Evolutionary conservation across 1,140 invertebrate genomes (phyloP).

Genomic region (Diorhabda elongata): DNA sequence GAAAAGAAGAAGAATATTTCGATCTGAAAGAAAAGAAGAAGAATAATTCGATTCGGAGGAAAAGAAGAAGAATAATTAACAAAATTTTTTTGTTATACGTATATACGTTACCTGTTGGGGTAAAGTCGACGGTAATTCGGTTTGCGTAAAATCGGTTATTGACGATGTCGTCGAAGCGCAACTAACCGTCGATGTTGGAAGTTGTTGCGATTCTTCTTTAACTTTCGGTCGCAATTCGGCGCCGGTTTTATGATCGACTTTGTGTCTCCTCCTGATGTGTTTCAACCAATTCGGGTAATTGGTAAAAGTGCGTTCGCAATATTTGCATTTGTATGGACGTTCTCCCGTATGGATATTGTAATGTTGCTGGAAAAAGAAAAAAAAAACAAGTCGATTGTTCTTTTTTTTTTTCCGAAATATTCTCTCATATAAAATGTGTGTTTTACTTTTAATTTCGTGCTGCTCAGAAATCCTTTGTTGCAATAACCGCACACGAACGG

Average conservation of each 20-base stretch:
- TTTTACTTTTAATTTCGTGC: constrained; percentile 44
- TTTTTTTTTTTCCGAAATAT: background rate
- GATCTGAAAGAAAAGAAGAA: no score
- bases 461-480: constrained; percentile 63
- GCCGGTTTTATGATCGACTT: constrained; percentile 53
- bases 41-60: no score
- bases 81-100: no score
- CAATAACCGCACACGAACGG: constrained; percentile 48
- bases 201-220: constrained; percentile 24
- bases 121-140: no score
- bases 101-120: no score
- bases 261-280: constrained; percentile 53
- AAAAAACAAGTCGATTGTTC: background rate
- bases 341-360: constrained; percentile 55
- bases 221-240: constrained; percentile 48
- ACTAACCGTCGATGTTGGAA: background rate
- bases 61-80: no score
- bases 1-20: no score
- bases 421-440: no score
- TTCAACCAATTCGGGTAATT: constrained; percentile 57
- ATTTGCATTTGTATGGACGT: constrained; percentile 54
- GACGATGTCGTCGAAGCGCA: no score
- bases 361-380: constrained; percentile 48
- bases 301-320: constrained; percentile 54
- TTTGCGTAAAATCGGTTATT: no score